Base-by-base conservation (phyloP, 1,140 invertebrate genomes). In the Eubasilissa regina region DNA sequence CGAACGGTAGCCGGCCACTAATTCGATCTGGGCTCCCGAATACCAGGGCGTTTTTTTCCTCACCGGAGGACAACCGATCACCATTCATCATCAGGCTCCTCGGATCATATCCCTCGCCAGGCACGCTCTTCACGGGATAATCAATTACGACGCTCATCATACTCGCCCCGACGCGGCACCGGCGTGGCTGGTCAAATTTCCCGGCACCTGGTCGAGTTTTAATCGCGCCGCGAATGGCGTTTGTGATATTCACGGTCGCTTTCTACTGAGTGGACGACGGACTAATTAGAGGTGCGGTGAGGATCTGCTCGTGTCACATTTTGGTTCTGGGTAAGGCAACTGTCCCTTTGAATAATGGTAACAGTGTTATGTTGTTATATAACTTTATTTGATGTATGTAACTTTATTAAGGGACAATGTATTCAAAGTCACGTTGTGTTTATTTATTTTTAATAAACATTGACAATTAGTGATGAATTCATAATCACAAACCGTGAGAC, bases 71-170 rank as follows among this genome's bases (percentile, higher is more conserved):
- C 64, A 68, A 48, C 43, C 19, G 35, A 68, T 68, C 64, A 68
- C 64, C 64, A 68, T 68, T 47, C 64, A 68, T 68, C 64, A 68
- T 19, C 64, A 21, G 70, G 58, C 12, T 60, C 70, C 48, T 56
- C 35, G 48, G 70, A 55, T 73, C 70, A 55, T 35, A 17, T 73
- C 51, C 66, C 48, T 25, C 10, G 48, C 1, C 43, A 3, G 64
- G 64, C 64, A 68, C 64, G 64, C 64, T 68, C 64, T 44, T 68
- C 17, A 15, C 64, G 64, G 44, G 64, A 68, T 68, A 68, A 68
- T 68, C 64, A 68, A 68, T 64, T 68, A 68, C 11, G 15, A 19
- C 15, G 64, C 64, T 68, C 60, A 25, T 64, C 64, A 68, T 68
- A 3, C 21, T 15, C 15, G 10, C 12, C 64, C 44, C 0, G 64